phyloP scores from a whole-genome alignment of 2,888 invertebrate genomes.

The Hydrotaea diabolus region DNA sequence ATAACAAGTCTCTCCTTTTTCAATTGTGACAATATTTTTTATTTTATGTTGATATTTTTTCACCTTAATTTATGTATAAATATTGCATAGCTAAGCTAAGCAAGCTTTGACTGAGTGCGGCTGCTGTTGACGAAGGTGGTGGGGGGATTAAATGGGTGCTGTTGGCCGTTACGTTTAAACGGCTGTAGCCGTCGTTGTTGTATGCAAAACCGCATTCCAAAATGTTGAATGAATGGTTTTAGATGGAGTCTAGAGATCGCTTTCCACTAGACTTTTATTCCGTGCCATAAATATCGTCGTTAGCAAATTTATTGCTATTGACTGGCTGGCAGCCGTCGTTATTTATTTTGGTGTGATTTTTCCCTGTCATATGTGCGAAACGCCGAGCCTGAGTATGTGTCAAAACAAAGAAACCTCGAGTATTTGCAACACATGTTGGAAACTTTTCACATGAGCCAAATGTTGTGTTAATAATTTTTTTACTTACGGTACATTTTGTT shows the following conservation, averaged over 20 bases:
- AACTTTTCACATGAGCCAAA: not conserved
- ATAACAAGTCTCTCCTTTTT: too few species aligned
- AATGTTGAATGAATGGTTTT: constrained; percentile 50
- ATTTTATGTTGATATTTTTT: constrained; percentile 41
- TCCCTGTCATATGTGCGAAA: not conserved
- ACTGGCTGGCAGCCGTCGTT: not conserved
- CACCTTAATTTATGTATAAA: constrained; percentile 15
- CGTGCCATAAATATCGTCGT: not conserved
- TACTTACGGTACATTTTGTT: not conserved
- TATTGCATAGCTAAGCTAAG: not conserved
- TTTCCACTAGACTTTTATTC: not conserved
- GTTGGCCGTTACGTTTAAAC: not conserved
- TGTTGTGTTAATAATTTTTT: constrained; percentile 2
- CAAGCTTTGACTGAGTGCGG: not conserved
- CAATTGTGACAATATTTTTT: too few species aligned
- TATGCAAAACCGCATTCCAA: constrained; percentile 67
- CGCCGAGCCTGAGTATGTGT: not conserved
- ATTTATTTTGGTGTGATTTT: constrained; percentile 12
- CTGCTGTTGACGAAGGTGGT: too few species aligned
- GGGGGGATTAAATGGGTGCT: not conserved
- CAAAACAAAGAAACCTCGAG: not conserved
- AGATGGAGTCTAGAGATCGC: not conserved
- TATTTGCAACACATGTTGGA: not conserved
- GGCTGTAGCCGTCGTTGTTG: not conserved
- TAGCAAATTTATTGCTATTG: constrained; percentile 8